phyloP scores from a whole-genome alignment of 2,888 invertebrate species.

The Uropetala carovei region DNA sequence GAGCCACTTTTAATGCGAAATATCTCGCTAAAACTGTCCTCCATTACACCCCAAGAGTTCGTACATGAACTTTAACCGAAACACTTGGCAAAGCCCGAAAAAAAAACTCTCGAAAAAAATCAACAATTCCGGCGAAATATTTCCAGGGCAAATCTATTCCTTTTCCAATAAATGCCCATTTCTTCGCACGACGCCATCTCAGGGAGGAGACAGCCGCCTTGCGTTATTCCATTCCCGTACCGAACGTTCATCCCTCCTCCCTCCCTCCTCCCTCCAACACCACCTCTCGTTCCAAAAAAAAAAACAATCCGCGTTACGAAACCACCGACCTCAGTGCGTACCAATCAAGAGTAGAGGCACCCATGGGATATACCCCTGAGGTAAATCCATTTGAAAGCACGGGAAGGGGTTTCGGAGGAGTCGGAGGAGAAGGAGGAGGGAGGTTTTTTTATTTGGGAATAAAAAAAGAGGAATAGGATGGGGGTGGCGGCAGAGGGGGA shows the following conservation, averaged over 20 bases:
- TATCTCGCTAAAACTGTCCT: no score
- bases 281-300: constrained; percentile 22
- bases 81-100: no score
- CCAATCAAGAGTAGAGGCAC: constrained; percentile 29
- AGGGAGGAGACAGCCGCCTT: neutral
- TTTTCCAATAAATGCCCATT: neutral
- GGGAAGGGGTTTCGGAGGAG: neutral
- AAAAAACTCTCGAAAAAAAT: neutral
- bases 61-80: no score
- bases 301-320: constrained; percentile 10
- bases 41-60: no score
- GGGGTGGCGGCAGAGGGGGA: neutral
- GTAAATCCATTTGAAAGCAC: neutral
- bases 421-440: neutral
- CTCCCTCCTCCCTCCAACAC: neutral
- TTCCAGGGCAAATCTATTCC: neutral
- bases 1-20: no score
- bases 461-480: neutral
- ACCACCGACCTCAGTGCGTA: constrained; percentile 6
- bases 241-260: neutral
- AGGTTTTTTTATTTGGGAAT: neutral
- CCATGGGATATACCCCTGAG: constrained; percentile 33
- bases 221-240: neutral
- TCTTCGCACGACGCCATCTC: constrained; percentile 18
- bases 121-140: neutral